A percentile compares a stretch with the other conserved stretches of the same genome.
Conservation (phyloP, 2,113 vertebrate genomes). For the Oryzias woworae region DNA sequence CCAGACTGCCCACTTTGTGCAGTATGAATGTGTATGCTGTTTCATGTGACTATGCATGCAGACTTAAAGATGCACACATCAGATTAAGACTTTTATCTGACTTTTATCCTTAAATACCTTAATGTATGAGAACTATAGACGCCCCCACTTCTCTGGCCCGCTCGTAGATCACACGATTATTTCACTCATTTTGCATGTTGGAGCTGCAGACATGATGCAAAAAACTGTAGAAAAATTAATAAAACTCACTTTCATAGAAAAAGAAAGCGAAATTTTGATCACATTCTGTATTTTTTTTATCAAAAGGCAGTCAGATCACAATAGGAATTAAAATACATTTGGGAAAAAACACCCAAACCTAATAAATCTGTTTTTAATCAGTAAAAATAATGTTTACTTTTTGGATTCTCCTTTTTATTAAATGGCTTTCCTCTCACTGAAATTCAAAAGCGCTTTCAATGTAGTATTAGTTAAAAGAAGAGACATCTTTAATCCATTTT, state of each 20-base stretch:
- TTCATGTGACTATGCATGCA: conserved; percentile 27
- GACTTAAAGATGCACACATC: conserved; percentile 36
- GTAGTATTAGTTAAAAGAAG: conserved; percentile 43
- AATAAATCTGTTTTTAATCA: conserved; percentile 40
- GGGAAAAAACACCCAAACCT: conserved; percentile 34
- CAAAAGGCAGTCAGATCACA: conserved; percentile 36
- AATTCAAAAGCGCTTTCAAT: conserved; percentile 32
- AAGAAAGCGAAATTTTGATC: conserved; percentile 22
- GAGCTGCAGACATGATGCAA: conserved; percentile 53
- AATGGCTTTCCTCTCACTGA: conserved; percentile 9
- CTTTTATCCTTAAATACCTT: conserved; percentile 49
- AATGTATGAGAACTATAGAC: conserved; percentile 34
- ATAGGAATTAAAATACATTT: conserved; percentile 40
- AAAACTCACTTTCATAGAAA: conserved; percentile 8
- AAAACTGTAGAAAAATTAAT: conserved; percentile 47
- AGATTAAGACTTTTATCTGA: conserved; percentile 58
- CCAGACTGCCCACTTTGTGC: conserved; percentile 60
- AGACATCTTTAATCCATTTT: conserved; percentile 38
- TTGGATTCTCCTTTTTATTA: conserved; percentile 34
- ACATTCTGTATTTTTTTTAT: conserved; percentile 37
- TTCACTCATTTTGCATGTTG: conserved; percentile 53
- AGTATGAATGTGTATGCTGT: background rate
- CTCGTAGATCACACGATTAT: conserved; percentile 61
- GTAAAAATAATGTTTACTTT: conserved; percentile 54
- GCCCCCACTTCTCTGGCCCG: conserved; percentile 43